Conservation (phyloP, 2,113 vertebrate genomes). For the Tautogolabrus adspersus region DNA sequence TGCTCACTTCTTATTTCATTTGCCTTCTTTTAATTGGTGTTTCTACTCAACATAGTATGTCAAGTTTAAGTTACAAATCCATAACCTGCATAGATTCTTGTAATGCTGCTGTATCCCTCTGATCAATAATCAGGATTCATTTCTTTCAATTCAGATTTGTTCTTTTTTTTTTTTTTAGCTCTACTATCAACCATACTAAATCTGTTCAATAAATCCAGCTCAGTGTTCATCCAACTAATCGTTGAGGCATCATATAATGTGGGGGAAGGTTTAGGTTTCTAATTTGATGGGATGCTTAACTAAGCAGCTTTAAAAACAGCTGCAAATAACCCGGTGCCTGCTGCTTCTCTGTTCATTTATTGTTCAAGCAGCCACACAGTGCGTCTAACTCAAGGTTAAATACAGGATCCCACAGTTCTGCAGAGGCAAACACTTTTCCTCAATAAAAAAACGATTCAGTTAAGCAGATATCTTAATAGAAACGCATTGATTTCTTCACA, state of each 20-base stretch:
- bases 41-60: too few species aligned
- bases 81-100: too few species aligned
- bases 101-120: too few species aligned
- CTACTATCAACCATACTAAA: neutral
- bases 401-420: neutral
- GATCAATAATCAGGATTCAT: neutral
- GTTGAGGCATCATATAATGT: neutral
- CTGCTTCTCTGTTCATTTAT: constrained; percentile 17
- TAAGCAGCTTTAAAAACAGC: constrained; percentile 53
- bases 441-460: constrained; percentile 17
- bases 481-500: constrained; percentile 18
- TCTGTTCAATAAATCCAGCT: constrained; percentile 14
- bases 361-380: constrained; percentile 1
- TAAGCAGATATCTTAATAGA: constrained; percentile 4
- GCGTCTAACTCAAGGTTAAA: constrained; percentile 28
- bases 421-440: neutral
- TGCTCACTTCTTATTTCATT: too few species aligned
- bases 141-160: neutral
- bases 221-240: constrained; percentile 25
- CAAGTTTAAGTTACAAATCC: too few species aligned
- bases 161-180: neutral
- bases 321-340: constrained; percentile 24
- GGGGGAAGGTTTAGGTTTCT: constrained; percentile 8
- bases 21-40: too few species aligned
- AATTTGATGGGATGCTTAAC: constrained; percentile 23